These are phyloP conservation scores for Xestia c-nigrum DNA, from an alignment of 2,888 invertebrate species.

Conservation along the genomic window DNA sequence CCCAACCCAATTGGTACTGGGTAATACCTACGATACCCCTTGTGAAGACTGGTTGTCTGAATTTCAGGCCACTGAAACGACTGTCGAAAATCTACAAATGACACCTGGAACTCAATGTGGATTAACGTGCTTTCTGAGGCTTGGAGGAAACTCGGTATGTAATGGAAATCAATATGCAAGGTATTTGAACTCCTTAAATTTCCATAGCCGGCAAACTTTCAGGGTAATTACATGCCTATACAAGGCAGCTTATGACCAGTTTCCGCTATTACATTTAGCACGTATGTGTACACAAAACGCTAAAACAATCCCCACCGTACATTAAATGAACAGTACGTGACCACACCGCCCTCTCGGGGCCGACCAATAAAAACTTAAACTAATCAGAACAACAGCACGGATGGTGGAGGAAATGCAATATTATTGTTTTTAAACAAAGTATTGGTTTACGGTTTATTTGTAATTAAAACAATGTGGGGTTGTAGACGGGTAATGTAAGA, in stretches of 20 bases:
- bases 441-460: conserved; percentile 45
- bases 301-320: conserved; percentile 64
- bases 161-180: conserved; percentile 3
- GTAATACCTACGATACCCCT: no score
- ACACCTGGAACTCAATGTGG: no score
- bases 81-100: no score
- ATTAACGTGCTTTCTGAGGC: no score
- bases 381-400: conserved; percentile 73
- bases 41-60: no score
- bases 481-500: not conserved
- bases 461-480: conserved; percentile 49
- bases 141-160: no score
- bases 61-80: no score
- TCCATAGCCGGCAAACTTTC: conserved; percentile 37
- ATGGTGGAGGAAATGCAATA: conserved; percentile 67
- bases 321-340: conserved; percentile 73
- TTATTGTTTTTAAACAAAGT: conserved; percentile 67
- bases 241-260: conserved; percentile 68
- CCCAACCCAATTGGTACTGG: no score
- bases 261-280: conserved; percentile 70
- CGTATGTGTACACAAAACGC: conserved; percentile 66
- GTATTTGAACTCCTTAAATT: conserved; percentile 55
- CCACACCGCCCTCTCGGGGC: conserved; percentile 62
- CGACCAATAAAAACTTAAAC: conserved; percentile 70
- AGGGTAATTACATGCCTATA: conserved; percentile 62